Percentiles rank a stretch among this genome's conserved stretches.
These are phyloP conservation scores for Macroramphosus scolopax DNA, from an alignment of 2,797 vertebrate genomes.

Conservation along the genomic window DNA sequence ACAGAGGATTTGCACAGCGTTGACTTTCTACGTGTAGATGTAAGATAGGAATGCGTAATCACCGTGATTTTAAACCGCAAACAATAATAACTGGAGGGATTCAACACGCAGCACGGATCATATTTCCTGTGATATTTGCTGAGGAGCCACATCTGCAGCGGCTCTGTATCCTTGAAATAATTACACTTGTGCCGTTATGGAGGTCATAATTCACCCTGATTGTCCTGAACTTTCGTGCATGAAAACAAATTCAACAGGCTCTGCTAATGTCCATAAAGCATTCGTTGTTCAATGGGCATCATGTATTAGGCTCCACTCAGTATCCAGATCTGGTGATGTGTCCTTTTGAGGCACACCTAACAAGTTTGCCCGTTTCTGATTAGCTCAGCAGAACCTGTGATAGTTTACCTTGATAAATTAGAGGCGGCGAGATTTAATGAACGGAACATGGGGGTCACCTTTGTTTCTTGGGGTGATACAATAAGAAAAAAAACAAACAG, in stretches of 20 bases:
- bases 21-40: no score
- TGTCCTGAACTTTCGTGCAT: conserved; percentile 66
- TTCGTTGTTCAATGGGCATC: conserved; percentile 52
- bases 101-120: conserved; percentile 38
- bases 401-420: conserved; percentile 93
- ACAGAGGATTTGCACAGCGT: no score
- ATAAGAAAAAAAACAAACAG: conserved; percentile 87
- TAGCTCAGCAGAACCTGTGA: conserved; percentile 93
- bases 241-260: conserved; percentile 37
- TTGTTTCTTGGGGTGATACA: conserved; percentile 94
- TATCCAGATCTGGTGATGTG: conserved; percentile 78
- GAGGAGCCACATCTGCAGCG: conserved; percentile 62
- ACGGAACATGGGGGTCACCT: conserved; percentile 90
- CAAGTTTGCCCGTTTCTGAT: conserved; percentile 87
- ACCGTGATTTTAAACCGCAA: no score
- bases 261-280: conserved; percentile 59
- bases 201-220: conserved; percentile 74
- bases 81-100: conserved; percentile 32
- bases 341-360: conserved; percentile 89
- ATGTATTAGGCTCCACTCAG: conserved; percentile 66
- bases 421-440: conserved; percentile 94
- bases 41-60: no score
- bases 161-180: conserved; percentile 70
- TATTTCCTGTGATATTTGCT: conserved; percentile 65
- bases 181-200: conserved; percentile 59